Conservation (phyloP, 2,113 vertebrate species). For the Danionella cerebrum region DNA sequence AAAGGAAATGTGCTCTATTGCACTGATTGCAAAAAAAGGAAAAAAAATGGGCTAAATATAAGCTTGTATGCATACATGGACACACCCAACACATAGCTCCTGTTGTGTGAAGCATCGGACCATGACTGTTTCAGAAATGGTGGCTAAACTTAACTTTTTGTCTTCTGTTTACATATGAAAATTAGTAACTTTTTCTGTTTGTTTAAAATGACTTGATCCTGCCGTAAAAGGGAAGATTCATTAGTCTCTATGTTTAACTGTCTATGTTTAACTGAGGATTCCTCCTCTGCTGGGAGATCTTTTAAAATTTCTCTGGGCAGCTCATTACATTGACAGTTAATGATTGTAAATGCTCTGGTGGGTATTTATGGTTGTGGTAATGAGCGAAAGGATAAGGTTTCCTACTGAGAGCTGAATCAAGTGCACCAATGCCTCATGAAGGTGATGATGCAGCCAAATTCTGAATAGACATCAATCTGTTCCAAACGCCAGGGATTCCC, state of each 20-base stretch:
- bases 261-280: no score
- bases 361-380: not conserved
- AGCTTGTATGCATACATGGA: not conserved
- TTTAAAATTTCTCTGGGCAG: not conserved
- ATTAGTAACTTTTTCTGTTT: no score
- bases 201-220: no score
- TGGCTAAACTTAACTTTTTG: not conserved
- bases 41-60: slow-evolving; percentile 20
- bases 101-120: slow-evolving; percentile 22
- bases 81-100: slow-evolving; percentile 35
- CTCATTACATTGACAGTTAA: not conserved
- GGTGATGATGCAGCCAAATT: not conserved
- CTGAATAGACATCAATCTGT: not conserved
- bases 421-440: not conserved
- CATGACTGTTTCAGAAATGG: not conserved
- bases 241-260: no score
- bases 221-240: no score
- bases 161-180: no score
- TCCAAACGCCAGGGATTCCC: not conserved
- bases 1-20: slow-evolving; percentile 30
- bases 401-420: slow-evolving; percentile 28
- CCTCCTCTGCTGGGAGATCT: no score
- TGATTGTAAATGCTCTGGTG: not conserved
- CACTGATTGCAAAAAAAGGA: slow-evolving; percentile 16
- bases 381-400: slow-evolving; percentile 6